Evolutionary conservation across 2,888 invertebrate genomes (phyloP), one percentile per base, ranked within the genome.

Genomic region (Tenthredo amoena): DNA sequence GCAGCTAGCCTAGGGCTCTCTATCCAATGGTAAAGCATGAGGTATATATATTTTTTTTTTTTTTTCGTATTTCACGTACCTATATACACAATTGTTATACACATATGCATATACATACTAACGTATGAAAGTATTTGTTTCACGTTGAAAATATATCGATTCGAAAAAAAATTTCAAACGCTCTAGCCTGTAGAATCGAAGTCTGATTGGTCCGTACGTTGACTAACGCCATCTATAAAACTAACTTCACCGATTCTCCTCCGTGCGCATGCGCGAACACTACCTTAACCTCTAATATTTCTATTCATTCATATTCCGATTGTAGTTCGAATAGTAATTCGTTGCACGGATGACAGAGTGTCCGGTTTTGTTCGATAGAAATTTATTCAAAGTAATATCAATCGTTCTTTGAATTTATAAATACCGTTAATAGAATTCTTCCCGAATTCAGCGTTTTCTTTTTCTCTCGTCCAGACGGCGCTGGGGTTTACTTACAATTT

Each of bases 11-110:
- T 92, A 92, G 91, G 92, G 92, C 91, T 92, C 90, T 92, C 90
- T 92, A 92, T 92, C 90, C 91, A 92, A 90, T 93, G 93, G 92
- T 92, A 91, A 90, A 91, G 93, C 93, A 93, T 93, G 93, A 92
- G 92, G 92, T 92, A 92, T 92, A 91, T 91, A 47, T 55, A 34
- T 79, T 31, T 62, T 37, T 58, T n/a, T 37, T 40, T 2, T 18
- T 79, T 71, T n/a, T 18, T 55, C 12, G 62, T 77, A 26, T 34
- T 55, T 43, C 9, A 15, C 55, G 55, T 77, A 15, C 21, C 10
- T 26, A 58, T 26, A 62, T 62, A 62, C 62, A 26, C 62, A 62
- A 12, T 62, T 26, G 34, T 77, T 26, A 50, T 77, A 77, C 71
- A 34, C 40, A 47, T 76, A 43, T 40, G 76, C 76, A 62, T 62